These are phyloP conservation scores for Ctenopoma multispine DNA, from an alignment of 2,797 vertebrate genomes.

Conservation along the genomic window DNA sequence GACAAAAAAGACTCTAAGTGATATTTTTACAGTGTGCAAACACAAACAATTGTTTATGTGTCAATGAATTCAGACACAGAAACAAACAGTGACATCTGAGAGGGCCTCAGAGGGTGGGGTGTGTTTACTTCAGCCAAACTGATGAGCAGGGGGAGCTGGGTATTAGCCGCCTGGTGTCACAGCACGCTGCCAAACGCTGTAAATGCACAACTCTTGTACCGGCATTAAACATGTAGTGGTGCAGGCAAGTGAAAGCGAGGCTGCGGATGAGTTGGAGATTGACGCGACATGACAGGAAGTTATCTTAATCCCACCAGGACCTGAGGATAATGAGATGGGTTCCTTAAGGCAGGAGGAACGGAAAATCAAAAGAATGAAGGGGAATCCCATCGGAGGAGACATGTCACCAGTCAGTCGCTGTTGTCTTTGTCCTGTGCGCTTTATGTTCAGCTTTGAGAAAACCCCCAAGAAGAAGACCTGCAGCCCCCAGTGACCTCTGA, in stretches of 20 bases:
- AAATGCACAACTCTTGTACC: slow-evolving; percentile 71
- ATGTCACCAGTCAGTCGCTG: neutral
- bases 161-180: slow-evolving; percentile 31
- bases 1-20: no score
- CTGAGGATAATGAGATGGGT: slow-evolving; percentile 6
- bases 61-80: slow-evolving; percentile 12
- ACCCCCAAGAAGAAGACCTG: slow-evolving; percentile 25
- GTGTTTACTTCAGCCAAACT: slow-evolving; percentile 50
- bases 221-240: slow-evolving; percentile 72
- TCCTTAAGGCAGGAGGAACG: slow-evolving; percentile 21
- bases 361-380: neutral
- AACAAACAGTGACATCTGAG: slow-evolving; percentile 10
- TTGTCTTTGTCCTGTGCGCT: neutral
- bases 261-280: slow-evolving; percentile 32
- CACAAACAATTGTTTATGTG: slow-evolving; percentile 16
- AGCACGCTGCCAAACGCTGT: slow-evolving; percentile 43
- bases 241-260: slow-evolving; percentile 47
- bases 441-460: slow-evolving; percentile 10
- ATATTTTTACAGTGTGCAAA: slow-evolving; percentile 14
- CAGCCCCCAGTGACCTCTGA: slow-evolving; percentile 45
- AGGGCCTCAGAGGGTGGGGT: neutral
- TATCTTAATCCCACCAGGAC: slow-evolving; percentile 26
- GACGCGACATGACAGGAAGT: slow-evolving; percentile 66
- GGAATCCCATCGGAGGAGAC: neutral
- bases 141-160: slow-evolving; percentile 32